Base-by-base conservation (phyloP, 2,113 vertebrate species). In the Ciconia boyciana region DNA sequence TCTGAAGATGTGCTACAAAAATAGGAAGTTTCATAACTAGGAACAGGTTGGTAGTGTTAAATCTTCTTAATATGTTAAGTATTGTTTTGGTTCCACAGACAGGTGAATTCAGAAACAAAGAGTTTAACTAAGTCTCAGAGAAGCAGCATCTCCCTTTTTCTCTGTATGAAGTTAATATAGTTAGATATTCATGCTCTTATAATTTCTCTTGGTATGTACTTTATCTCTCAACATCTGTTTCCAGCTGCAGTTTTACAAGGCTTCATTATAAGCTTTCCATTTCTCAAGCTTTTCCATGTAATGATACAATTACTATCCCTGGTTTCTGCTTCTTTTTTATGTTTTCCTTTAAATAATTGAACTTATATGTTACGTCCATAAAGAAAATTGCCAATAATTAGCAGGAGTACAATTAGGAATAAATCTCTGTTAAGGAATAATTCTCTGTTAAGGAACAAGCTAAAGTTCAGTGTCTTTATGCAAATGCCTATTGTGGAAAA, bases 341-440 rank as follows among this genome's bases (percentile, higher is more conserved):
- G 49, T 86, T 96, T 91, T 77, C 74, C 75, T 88, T 82, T 89
- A 93, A 97, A 66, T 72, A 84, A 92, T 79, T 79, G 58, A 90
- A 94, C 66, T 89, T 92, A 39, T 11, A 54, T 69, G 44, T 93
- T 89, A 91, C 68, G 89, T 48, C 77, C 70, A 88, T 94, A 90
- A 95, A 89, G 78, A 94, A 94, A 95, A 96, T 90, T 95, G 81
- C 60, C 34, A 77, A 44, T 94, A 91, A 91, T 96, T 95, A 91
- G 36, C 75, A 70, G 46, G 57, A 41, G 49, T 91, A 75, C 86
- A 92, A 93, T 96, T 97, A 95, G 25, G 77, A 87, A 92, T 94
- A 87, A 87, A 95, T 96, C 61, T 91, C 46, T 22, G 9, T 93
- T 93, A 94, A 95, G 77, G 83, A 97, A 60, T 78, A 94, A 91